A percentile compares a stretch with the other conserved stretches of the same genome.
Evolutionary conservation across 2,797 vertebrate species (phyloP).

Genomic region (Spinus pinus): DNA sequence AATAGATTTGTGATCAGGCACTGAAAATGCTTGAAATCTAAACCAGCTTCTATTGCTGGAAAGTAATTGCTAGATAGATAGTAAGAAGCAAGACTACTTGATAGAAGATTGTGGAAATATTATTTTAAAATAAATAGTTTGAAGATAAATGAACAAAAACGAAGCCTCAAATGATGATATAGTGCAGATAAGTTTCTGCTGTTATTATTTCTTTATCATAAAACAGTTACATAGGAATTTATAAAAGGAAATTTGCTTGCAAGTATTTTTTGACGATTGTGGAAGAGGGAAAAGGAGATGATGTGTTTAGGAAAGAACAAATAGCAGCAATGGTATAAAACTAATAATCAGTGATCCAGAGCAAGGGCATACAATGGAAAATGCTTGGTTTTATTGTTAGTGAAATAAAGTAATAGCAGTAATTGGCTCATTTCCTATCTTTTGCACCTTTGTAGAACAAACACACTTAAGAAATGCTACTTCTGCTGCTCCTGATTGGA

Average conservation of each 20-base stretch:
- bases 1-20: neutral
- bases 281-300: neutral
- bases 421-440: neutral
- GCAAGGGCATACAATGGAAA: neutral
- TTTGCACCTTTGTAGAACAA: neutral
- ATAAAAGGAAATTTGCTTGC: neutral
- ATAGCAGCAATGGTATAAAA: neutral
- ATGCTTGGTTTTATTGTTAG: neutral
- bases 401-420: neutral
- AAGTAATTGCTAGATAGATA: neutral
- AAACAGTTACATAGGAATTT: neutral
- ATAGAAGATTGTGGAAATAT: neutral
- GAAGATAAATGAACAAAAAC: neutral
- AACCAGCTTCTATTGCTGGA: neutral
- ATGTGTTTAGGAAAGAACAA: neutral
- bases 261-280: neutral
- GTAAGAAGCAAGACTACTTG: neutral
- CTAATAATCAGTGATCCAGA: neutral
- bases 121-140: neutral
- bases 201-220: neutral
- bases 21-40: neutral
- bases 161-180: neutral
- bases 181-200: neutral
- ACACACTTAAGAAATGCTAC: neutral
- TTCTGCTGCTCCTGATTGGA: neutral